phyloP scores from a whole-genome alignment of 2,797 vertebrate genomes.

The Aulostomus chinensis region DNA sequence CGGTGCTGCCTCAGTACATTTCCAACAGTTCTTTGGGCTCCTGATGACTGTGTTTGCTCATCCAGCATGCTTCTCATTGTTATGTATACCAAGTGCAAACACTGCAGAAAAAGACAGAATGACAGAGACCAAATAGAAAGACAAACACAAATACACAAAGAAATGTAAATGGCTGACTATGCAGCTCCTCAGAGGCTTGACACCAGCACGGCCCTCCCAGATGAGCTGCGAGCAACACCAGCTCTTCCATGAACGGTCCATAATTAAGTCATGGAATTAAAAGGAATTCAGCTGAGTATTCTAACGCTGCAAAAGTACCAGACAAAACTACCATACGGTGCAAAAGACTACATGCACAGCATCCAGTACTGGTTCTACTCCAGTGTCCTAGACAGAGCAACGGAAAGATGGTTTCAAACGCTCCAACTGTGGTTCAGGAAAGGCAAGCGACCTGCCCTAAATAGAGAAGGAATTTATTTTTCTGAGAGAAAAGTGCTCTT shows the following conservation, averaged over 20 bases:
- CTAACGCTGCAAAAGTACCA: not conserved
- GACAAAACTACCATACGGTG: not conserved
- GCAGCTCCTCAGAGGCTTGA: constrained; percentile 34
- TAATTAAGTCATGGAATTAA: not conserved
- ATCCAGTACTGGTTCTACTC: no score
- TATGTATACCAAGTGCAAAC: constrained; percentile 62
- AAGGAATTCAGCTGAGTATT: not conserved
- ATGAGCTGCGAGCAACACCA: constrained; percentile 40
- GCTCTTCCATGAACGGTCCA: not conserved
- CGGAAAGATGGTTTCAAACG: not conserved
- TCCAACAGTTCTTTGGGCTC: constrained; percentile 52
- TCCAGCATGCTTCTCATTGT: constrained; percentile 56
- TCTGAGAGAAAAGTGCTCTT: constrained; percentile 17
- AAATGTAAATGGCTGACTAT: constrained; percentile 33
- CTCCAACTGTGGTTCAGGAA: not conserved
- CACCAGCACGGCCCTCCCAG: constrained; percentile 14
- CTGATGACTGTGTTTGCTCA: constrained; percentile 58
- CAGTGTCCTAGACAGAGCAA: no score
- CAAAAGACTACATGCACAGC: no score
- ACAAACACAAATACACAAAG: constrained; percentile 39
- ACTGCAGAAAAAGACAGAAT: constrained; percentile 39
- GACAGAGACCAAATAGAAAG: constrained; percentile 28
- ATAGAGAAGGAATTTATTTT: constrained; percentile 4
- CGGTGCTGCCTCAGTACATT: constrained; percentile 49
- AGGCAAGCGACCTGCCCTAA: constrained; percentile 2